phyloP scores from a whole-genome alignment of 2,113 vertebrate genomes.

The human (Homo sapiens) region DNA sequence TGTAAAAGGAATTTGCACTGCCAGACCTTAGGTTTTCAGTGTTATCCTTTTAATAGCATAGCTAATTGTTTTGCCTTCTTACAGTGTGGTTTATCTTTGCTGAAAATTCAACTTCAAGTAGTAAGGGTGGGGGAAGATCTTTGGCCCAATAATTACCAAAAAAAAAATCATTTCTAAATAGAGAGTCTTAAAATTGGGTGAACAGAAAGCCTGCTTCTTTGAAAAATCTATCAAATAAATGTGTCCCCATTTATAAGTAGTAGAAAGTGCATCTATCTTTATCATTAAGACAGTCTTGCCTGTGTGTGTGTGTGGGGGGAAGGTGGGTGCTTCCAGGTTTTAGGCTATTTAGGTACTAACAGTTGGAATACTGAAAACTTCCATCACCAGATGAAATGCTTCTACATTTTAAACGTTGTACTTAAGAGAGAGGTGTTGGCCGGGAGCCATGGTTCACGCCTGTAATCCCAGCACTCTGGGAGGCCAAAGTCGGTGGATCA shows the following conservation, averaged over 20 bases:
- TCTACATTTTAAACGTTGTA: neutral
- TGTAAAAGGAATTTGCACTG: neutral
- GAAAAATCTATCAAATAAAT: neutral
- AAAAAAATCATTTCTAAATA: neutral
- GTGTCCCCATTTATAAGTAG: neutral
- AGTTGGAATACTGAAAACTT: neutral
- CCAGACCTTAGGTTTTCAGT: neutral
- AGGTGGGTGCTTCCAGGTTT: neutral
- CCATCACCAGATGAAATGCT: neutral
- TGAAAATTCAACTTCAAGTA: neutral
- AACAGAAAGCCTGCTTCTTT: neutral
- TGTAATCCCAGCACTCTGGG: no score
- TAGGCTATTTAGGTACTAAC: neutral
- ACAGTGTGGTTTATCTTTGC: neutral
- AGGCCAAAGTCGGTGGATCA: no score
- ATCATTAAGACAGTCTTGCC: neutral
- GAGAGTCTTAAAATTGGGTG: neutral
- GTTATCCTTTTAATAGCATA: neutral
- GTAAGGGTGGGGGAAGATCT: neutral
- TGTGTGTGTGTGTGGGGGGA: no score
- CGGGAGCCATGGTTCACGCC: no score
- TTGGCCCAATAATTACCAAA: neutral
- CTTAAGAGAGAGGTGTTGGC: neutral
- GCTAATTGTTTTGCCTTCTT: neutral
- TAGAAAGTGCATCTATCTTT: neutral